These are phyloP conservation scores for Apteryx mantelli DNA, from an alignment of 2,113 vertebrate genomes.

Conservation along the genomic window DNA sequence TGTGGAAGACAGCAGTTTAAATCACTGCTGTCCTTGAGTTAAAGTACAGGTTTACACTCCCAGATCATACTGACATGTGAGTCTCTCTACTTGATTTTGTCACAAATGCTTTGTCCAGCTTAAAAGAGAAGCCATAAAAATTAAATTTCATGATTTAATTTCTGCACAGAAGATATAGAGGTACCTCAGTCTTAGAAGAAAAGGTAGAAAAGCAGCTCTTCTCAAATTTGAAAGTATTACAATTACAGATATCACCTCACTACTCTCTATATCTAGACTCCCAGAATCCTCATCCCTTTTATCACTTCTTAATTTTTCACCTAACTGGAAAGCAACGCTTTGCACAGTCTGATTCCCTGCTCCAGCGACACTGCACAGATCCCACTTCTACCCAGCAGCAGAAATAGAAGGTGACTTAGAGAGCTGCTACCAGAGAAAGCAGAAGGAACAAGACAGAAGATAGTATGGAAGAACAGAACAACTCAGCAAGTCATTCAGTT, in stretches of 20 bases:
- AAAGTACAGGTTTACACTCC: neutral
- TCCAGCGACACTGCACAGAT: neutral
- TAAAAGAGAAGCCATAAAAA: neutral
- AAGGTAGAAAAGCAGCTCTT: neutral
- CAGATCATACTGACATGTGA: neutral
- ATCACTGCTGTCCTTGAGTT: neutral
- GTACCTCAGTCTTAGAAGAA: neutral
- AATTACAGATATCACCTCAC: neutral
- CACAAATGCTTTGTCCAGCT: neutral
- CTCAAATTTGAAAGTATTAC: neutral
- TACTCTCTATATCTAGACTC: neutral
- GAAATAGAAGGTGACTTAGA: neutral
- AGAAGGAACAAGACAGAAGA: neutral
- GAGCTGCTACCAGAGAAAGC: neutral
- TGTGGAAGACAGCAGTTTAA: fast-evolving
- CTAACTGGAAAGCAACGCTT: neutral
- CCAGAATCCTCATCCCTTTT: neutral
- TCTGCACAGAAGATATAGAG: neutral
- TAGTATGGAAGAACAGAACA: neutral
- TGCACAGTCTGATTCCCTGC: neutral
- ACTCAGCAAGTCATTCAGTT: neutral
- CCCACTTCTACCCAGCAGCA: neutral
- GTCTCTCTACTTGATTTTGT: neutral
- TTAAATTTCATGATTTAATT: neutral
- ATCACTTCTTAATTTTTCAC: neutral